Percentiles rank a stretch among this genome's conserved stretches.
Evolutionary conservation across 1,140 invertebrate genomes (phyloP).

Genomic region (Bombus superbus): DNA sequence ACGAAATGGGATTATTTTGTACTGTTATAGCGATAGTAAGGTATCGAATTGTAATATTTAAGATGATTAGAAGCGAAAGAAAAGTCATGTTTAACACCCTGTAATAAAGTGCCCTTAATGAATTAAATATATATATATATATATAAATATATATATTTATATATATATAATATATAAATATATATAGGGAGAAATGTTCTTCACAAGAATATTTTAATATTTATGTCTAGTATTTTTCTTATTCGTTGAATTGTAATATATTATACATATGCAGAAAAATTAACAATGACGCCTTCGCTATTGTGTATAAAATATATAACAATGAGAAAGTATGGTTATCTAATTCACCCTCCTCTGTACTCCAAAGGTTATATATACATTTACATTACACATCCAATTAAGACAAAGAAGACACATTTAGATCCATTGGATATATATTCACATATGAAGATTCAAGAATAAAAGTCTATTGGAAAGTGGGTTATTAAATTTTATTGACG

Average conservation of each 20-base stretch:
- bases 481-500: slow-evolving; percentile 80
- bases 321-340: slow-evolving; percentile 50
- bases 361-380: slow-evolving; percentile 48
- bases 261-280: slow-evolving; percentile 64
- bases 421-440: slow-evolving; percentile 36
- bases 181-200: slow-evolving; percentile 49
- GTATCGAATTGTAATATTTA: slow-evolving; percentile 45
- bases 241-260: slow-evolving; percentile 72
- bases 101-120: slow-evolving; percentile 54
- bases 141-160: not conserved
- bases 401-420: slow-evolving; percentile 37
- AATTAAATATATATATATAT: slow-evolving; percentile 34
- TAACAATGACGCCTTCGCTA: slow-evolving; percentile 62
- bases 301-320: slow-evolving; percentile 66
- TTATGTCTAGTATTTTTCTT: slow-evolving; percentile 63
- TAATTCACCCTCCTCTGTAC: slow-evolving; percentile 39
- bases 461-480: slow-evolving; percentile 70
- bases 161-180: not conserved
- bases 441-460: slow-evolving; percentile 48
- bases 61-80: not conserved
- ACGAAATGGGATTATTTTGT: slow-evolving; percentile 77
- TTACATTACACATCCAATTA: slow-evolving; percentile 53
- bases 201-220: slow-evolving; percentile 68
- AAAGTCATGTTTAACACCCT: slow-evolving; percentile 44
- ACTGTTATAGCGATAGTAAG: slow-evolving; percentile 76